Base-by-base conservation (phyloP, 2,113 vertebrate genomes). In the Chlorodrepanis virens region DNA sequence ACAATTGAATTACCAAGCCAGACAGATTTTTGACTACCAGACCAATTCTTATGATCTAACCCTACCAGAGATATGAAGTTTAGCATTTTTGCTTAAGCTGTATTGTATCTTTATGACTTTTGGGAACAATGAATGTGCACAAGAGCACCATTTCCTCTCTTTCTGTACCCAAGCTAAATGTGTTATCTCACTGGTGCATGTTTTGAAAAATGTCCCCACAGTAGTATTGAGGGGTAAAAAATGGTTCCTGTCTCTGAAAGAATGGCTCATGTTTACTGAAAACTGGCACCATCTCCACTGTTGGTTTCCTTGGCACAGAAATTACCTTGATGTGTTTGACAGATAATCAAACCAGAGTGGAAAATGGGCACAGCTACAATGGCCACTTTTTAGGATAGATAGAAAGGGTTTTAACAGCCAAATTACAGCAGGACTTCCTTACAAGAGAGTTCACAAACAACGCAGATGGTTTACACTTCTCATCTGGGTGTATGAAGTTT, bases 351-450 rank as follows among this genome's bases (percentile, higher is more conserved):
- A 95, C 68, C 75, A 76, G 84, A 96, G 78, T 67, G 95, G 96
- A 97, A 98, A 98, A 93, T 65, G 94, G 97, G 94, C 98, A 91
- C 57, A 18, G 44, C 40, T 83, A 91, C 86, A 96, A 35, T 37
- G 79, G 71, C 44, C 67, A 31, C 63, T 71, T 94, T 95, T 95
- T 88, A 71, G 78, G 82, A 90, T 63, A 65, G 71, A 40, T 27
- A 64, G 78, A 74, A 93, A 71, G 67, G 20, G 39, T 89, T 50
- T 60, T 61, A 60, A 82, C 79, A 90, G 92, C 88, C 94, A 96
- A 63, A 92, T 82, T 95, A 87, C 59, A 94, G 53, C 79, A 93
- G 84, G 13, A 64, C 83, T 96, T 77, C 87, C 91, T 93, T 94
- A 75, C 19, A 33, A 53, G 40, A 85, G 69, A 31, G 27, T 80